These are phyloP conservation scores for Vannuccia rotundouncinata DNA, from an alignment of 2,888 invertebrate genomes.

Conservation along the genomic window DNA sequence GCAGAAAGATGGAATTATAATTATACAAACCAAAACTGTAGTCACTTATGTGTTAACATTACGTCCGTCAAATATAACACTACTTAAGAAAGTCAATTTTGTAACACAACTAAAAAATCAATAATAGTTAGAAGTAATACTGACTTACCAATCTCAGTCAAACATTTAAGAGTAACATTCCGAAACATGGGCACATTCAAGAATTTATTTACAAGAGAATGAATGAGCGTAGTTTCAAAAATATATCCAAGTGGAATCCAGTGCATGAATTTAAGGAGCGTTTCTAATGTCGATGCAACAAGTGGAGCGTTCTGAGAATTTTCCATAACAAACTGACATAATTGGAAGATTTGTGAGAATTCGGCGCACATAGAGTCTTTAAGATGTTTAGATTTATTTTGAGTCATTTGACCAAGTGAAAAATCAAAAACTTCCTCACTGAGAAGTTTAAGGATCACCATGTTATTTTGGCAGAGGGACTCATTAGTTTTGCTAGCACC, in stretches of 20 bases:
- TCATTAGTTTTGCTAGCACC: slow-evolving; percentile 98
- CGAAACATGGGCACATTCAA: slow-evolving; percentile 92
- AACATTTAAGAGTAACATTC: slow-evolving; percentile 92
- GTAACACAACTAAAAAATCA: no score
- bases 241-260: slow-evolving; percentile 99
- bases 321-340: slow-evolving; percentile 91
- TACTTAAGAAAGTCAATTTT: no score
- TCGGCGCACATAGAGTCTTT: slow-evolving; percentile 99
- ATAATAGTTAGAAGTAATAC: no score
- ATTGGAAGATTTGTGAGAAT: slow-evolving; percentile 93
- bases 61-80: no score
- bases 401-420: slow-evolving; percentile 92
- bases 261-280: slow-evolving; percentile 86
- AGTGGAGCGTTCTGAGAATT: slow-evolving; percentile 93
- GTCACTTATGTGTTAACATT: no score
- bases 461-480: slow-evolving; percentile 97
- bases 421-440: slow-evolving; percentile 98
- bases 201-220: slow-evolving; percentile 88
- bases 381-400: slow-evolving; percentile 94
- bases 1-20: no score
- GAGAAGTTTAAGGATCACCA: slow-evolving; percentile 90
- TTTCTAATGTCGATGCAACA: slow-evolving; percentile 90
- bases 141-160: slow-evolving; percentile 85
- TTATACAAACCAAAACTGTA: no score
- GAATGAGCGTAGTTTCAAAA: slow-evolving; percentile 93